Evolutionary conservation across 2,797 vertebrate genomes (phyloP).

Genomic region (Schizothorax lantsangensis): DNA sequence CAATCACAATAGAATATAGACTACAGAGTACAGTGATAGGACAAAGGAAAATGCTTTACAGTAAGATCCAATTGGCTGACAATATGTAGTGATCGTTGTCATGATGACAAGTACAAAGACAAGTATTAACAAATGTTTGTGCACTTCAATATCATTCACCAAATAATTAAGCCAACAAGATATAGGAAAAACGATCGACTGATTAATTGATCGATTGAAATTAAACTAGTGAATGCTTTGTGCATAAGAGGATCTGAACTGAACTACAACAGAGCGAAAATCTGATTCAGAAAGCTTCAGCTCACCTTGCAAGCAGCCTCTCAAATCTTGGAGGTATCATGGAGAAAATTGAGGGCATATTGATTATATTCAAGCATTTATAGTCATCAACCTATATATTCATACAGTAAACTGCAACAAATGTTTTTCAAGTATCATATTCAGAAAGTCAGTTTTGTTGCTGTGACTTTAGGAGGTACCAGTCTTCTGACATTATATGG

Average conservation of each 20-base stretch:
- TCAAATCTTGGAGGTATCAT: background rate
- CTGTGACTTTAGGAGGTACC: slow-evolving; percentile 34
- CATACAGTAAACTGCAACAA: slow-evolving; percentile 38
- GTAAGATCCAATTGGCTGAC: slow-evolving; percentile 16
- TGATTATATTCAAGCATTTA: slow-evolving; percentile 24
- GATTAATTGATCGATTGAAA: background rate
- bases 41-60: slow-evolving; percentile 36
- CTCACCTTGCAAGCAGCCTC: slow-evolving; percentile 25
- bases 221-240: slow-evolving; percentile 1
- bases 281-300: slow-evolving; percentile 33
- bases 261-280: background rate
- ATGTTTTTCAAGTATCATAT: slow-evolving; percentile 44
- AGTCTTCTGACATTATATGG: slow-evolving; percentile 14
- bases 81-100: slow-evolving; percentile 1
- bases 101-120: slow-evolving; percentile 6
- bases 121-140: slow-evolving; percentile 12
- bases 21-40: slow-evolving; percentile 46
- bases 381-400: slow-evolving; percentile 18
- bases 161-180: slow-evolving; percentile 8
- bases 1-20: slow-evolving; percentile 42
- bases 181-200: background rate
- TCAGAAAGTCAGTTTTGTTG: slow-evolving; percentile 11
- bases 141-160: slow-evolving; percentile 22
- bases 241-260: slow-evolving; percentile 21
- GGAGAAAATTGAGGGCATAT: slow-evolving; percentile 26